phyloP scores from a whole-genome alignment of 2,888 invertebrate species.

The Tetragonula carbonaria region DNA sequence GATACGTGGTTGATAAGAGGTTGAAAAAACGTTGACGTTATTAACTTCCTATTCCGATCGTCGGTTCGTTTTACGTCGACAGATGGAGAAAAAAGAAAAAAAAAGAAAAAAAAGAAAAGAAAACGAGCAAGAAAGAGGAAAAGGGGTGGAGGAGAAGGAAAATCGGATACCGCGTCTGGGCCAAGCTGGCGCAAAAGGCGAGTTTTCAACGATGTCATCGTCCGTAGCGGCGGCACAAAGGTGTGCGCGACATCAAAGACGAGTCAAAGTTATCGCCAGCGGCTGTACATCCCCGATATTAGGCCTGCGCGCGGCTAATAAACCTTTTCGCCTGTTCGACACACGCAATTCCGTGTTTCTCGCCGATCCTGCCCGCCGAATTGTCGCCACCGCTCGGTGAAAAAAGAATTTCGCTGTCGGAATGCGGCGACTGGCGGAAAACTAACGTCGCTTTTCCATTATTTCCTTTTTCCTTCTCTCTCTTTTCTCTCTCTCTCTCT shows the following conservation, averaged over 20 bases:
- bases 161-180: constrained; percentile 51
- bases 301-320: constrained; percentile 62
- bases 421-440: constrained; percentile 14
- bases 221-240: constrained; percentile 68
- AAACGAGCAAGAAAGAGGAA: not conserved
- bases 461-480: too few relatives aligned
- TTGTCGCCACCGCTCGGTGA: not conserved
- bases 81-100: not conserved
- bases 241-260: constrained; percentile 74
- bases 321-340: constrained; percentile 62
- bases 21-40: constrained; percentile 48
- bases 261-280: constrained; percentile 73
- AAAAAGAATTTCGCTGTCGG: constrained; percentile 8
- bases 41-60: constrained; percentile 42
- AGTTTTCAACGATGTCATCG: constrained; percentile 75
- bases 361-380: constrained; percentile 7
- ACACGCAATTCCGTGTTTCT: constrained; percentile 46
- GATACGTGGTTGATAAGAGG: not conserved
- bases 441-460: constrained; percentile 16
- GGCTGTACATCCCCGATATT: constrained; percentile 72
- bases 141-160: constrained; percentile 17
- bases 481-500: too few relatives aligned
- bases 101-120: not conserved
- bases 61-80: constrained; percentile 23
- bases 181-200: constrained; percentile 69